phyloP scores from a whole-genome alignment of 1,140 invertebrate species.

The Ostrea denselamellosa region DNA sequence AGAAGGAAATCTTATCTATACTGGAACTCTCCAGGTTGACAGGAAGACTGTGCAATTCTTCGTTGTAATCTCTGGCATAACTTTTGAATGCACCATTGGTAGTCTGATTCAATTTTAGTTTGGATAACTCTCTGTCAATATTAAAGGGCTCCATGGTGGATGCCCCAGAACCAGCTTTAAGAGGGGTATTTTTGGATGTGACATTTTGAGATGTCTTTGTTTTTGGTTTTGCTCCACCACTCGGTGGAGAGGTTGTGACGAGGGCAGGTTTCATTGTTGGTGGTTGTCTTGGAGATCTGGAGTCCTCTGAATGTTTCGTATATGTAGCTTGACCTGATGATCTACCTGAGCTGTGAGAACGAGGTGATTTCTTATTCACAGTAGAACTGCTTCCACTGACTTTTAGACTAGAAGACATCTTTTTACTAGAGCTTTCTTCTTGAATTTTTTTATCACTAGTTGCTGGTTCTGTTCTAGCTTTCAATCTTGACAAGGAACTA shows the following conservation, averaged over 20 bases:
- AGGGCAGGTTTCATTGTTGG: constrained; percentile 46
- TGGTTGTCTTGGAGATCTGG: constrained; percentile 40
- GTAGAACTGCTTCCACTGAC: neutral
- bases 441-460: neutral
- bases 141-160: neutral
- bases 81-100: neutral
- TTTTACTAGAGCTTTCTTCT: neutral
- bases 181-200: constrained; percentile 8
- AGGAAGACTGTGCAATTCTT: constrained; percentile 46
- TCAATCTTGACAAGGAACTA: constrained; percentile 1
- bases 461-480: neutral
- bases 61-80: constrained; percentile 36
- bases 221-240: constrained; percentile 43
- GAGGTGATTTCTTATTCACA: constrained; percentile 10
- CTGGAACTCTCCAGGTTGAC: constrained; percentile 16
- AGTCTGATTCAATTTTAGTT: neutral
- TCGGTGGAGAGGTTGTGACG: constrained; percentile 41
- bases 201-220: constrained; percentile 36
- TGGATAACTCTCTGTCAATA: neutral
- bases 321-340: neutral
- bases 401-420: neutral
- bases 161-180: constrained; percentile 27
- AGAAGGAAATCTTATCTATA: constrained; percentile 16
- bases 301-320: neutral
- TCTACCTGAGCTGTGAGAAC: constrained; percentile 15